Evolutionary conservation across 2,797 vertebrate species (phyloP).

Genomic region (Gobio occitaniae): DNA sequence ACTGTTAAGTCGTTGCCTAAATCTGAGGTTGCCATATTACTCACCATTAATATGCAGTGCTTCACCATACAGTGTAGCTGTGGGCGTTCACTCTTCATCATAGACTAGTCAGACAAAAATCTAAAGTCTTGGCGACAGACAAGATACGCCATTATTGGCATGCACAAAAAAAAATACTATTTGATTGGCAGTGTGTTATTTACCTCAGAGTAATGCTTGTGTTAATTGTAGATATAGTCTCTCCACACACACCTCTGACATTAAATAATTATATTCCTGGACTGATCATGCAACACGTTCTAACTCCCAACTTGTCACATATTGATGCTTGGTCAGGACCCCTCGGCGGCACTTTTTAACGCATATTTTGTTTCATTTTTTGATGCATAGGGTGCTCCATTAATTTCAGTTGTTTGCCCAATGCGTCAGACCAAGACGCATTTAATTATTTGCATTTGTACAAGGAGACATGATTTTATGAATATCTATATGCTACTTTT

Average conservation of each 20-base stretch:
- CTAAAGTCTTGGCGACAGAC: background rate
- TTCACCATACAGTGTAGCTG: background rate
- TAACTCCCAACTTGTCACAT: too few species aligned
- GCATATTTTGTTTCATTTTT: too few species aligned
- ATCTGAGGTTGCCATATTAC: background rate
- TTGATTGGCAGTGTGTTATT: constrained; percentile 20
- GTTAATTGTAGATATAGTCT: constrained; percentile 13
- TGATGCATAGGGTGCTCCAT: too few species aligned
- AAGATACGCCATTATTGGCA: background rate
- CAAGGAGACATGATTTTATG: too few species aligned
- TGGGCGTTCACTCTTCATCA: constrained; percentile 22
- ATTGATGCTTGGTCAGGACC: too few species aligned
- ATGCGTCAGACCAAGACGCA: too few species aligned
- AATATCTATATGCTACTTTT: too few species aligned
- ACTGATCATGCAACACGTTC: background rate
- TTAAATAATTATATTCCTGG: constrained; percentile 14
- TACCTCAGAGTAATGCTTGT: background rate
- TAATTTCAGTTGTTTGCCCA: too few species aligned
- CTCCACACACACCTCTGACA: background rate
- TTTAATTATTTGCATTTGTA: too few species aligned
- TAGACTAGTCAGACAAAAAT: constrained; percentile 31
- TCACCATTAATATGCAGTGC: constrained; percentile 2
- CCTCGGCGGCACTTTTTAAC: too few species aligned
- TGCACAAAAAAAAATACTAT: background rate
- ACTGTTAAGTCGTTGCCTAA: background rate